Base-by-base conservation (phyloP, 2,797 vertebrate genomes). In the Acanthiza pusilla region DNA sequence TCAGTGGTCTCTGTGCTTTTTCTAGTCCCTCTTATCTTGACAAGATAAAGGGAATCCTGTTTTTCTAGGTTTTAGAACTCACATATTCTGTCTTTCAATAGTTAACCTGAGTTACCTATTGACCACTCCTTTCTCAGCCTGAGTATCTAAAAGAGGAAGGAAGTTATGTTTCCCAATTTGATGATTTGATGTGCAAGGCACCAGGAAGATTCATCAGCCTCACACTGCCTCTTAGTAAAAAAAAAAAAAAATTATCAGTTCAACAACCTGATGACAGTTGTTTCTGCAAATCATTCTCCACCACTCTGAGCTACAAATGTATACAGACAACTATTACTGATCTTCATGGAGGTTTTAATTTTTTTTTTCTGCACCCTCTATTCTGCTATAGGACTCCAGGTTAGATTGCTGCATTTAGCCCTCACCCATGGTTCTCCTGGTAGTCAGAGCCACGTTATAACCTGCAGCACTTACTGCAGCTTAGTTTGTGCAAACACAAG, bases 381-480 rank as follows among this genome's bases (percentile, higher is more conserved):
- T 50, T 73, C 20, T 38, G 58, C n/a, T 77, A 11, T 58, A 77
- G 38, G 32, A 50, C 42, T 60, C 6, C 6, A 7, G 10, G 60
- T 53, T 36, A 29, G 55, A 58, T 42, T 23, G 22, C n/a, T 47
- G 20, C 30, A 23, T 29, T 76, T 14, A 75, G 25, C 36, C 38
- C 25, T 61, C 30, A 1, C 11, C 19, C 2, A 5, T 2, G 1
- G 20, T 11, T 50, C 50, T 45, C 43, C 25, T 30, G 9, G 53
- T 42, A 42, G 6, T 42, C 72, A 25, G 27, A 60, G 66, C 27
- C 32, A 9, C 43, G n/a, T 48, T n/a, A 7, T 23, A 27, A n/a
- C n/a, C 16, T 48, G 53, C 89, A 77, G 18, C n/a, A 29, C 38
- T 47, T 53, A 42, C 14, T 42, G 40, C 40, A 42, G 14, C 40